Evolutionary conservation across 2,888 invertebrate species (phyloP), one percentile per base, ranked within the genome.

Genomic region (Epinotia nisella): DNA sequence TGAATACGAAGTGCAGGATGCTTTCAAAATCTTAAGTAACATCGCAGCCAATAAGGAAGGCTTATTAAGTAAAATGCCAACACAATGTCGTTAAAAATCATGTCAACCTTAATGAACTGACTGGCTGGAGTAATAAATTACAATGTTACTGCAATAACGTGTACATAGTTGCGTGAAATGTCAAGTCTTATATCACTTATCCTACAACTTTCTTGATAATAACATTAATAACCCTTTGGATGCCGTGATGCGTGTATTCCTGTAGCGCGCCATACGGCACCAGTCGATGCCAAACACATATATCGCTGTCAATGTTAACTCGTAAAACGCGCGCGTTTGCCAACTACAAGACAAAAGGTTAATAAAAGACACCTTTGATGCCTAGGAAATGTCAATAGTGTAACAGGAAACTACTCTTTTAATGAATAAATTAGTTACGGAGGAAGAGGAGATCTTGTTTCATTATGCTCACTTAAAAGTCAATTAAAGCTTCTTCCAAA

Each of bases 391-490:
- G 17, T 45, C 39, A 58, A 49, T 55, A 24, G 59, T 24, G 51
- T 53, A 29, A 49, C 56, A 64, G 56, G 59, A 73, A 73, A 19
- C 58, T 24, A 49, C 17, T 35, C 35, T 53, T 73, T 69, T 64
- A 73, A 73, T 73, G 69, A 69, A 73, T 69, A 73, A 69, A 69
- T 69, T 73, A 69, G 68, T 64, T 41, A 24, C 39, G 53, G 53
- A 62, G 73, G 62, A 73, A 73, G 68, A 58, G 35, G 41, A 45
- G 68, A 73, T 73, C 51, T 69, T 59, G 58, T 68, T 68, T 39
- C 58, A 68, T 69, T 69, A 73, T 69, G 68, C 73, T 64, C 29
- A 29, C 39, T 64, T 73, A 73, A 73, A 69, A 62, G 72, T 72
- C 62, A 72, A 62, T 62, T 72, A 65, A 60, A 69, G 41, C 61